Evolutionary conservation across 2,888 invertebrate species (phyloP), one percentile per base, ranked within the genome.

Genomic region (Ernsta delagoae): DNA sequence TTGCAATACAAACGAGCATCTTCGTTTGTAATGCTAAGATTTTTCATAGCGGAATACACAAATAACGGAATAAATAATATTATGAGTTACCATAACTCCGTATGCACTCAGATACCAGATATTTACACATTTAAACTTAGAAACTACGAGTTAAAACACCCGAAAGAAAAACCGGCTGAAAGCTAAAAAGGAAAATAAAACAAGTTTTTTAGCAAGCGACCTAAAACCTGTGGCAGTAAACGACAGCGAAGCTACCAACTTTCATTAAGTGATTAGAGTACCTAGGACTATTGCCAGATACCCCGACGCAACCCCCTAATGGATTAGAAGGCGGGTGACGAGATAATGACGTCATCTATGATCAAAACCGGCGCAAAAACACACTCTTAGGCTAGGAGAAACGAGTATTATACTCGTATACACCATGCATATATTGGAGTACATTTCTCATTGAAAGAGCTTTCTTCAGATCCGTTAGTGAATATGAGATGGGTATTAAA

Each of bases 221-320:
- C 41, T 48, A 41, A 24, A 53, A 53, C 50, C 66, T 59, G 12
- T 12, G 48, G 59, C 59, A 34, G 34, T 6, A 36, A 39, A n/a
- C 59, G 12, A 31, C 53, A 16, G 59, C 9, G 65, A 2, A 43
- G 59, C 66, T 12, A 12, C 43, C 54, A 56, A 61, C 66, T 12
- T 67, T 67, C 66, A 60, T 61, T 67, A 61, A 43, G 66, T 67
- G 66, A 67, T 67, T 67, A 67, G 59, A 61, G 34, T 12, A n/a
- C n/a, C n/a, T n/a, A 39, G 43, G 43, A 60, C 43, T 60, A 53
- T 61, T 56, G 60, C 60, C 66, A 61, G 66, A 67, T 34, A 59
- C 61, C 16, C 12, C 50, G 11, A 6, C 50, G 50, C 50, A 0
- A 5, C 65, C 31, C 60, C 53, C 66, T 67, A 67, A 67, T 67